Evolutionary conservation across 2,888 invertebrate species (phyloP).

Genomic region (Mellilla xanthometata): DNA sequence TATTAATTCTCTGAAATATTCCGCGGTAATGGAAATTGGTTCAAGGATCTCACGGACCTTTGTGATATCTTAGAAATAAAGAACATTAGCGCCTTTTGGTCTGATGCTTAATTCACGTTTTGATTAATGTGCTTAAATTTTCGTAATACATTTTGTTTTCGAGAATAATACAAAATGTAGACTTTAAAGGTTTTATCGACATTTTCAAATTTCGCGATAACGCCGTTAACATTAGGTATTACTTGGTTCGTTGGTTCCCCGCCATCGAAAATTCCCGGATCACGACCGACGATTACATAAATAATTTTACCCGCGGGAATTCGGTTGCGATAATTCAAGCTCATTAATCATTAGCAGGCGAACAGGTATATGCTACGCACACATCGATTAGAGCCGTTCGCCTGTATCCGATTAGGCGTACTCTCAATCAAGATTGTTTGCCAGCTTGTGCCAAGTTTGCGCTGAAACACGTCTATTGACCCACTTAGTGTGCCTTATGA

Average conservation of each 20-base stretch:
- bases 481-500: slow-evolving; percentile 39
- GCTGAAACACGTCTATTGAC: slow-evolving; percentile 52
- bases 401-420: slow-evolving; percentile 59
- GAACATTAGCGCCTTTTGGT: too few species aligned
- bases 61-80: background rate
- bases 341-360: slow-evolving; percentile 16
- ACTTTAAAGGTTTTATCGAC: too few species aligned
- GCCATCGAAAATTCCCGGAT: slow-evolving; percentile 5
- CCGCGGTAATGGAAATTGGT: slow-evolving; percentile 1
- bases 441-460: slow-evolving; percentile 57
- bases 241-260: too few species aligned
- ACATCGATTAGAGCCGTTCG: slow-evolving; percentile 48
- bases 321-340: slow-evolving; percentile 14
- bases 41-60: slow-evolving; percentile 1
- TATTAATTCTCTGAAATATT: slow-evolving; percentile 8
- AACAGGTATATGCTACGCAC: slow-evolving; percentile 16
- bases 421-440: slow-evolving; percentile 74
- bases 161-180: too few species aligned
- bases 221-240: too few species aligned
- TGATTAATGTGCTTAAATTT: background rate
- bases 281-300: slow-evolving; percentile 15
- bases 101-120: background rate
- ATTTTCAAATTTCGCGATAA: slow-evolving; percentile 2
- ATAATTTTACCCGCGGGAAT: slow-evolving; percentile 21
- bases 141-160: too few species aligned